Conservation (phyloP, 30 jellyfish, hydroid and myxozoan species). For the Sanderia malayensis region DNA sequence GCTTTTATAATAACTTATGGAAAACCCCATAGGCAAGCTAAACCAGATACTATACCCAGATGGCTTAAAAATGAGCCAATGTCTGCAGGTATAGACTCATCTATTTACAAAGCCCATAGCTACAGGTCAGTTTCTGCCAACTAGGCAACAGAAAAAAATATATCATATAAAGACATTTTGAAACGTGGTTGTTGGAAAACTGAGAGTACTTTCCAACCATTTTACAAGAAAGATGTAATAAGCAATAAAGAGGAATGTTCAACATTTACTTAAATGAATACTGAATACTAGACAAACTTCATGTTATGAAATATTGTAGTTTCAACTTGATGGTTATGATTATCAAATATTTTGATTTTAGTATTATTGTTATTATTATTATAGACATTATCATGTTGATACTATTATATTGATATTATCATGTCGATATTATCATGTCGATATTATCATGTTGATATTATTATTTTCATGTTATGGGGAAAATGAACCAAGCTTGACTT, state of each 20-base stretch:
- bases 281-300: not conserved
- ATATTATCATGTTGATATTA: no score
- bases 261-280: not conserved
- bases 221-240: not conserved
- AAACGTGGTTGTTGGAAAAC: conserved; percentile 3
- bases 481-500: conserved; percentile 2
- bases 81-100: conserved; percentile 4
- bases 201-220: not conserved
- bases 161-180: not conserved
- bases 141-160: not conserved
- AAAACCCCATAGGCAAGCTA: conserved; percentile 1
- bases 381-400: no score
- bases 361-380: no score
- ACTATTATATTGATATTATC: no score
- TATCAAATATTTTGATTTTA: not conserved
- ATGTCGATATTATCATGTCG: no score
- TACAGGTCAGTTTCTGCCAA: conserved; percentile 1
- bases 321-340: conserved; percentile 1
- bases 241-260: conserved; percentile 1
- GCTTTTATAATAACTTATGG: conserved; percentile 1
- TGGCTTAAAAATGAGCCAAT: not conserved
- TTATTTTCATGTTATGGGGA: not conserved
- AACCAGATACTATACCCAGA: conserved; percentile 1
- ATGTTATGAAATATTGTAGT: not conserved
- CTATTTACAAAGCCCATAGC: conserved; percentile 3